phyloP scores from a whole-genome alignment of 2,797 vertebrate species.

The Enteromius fasciolatus region DNA sequence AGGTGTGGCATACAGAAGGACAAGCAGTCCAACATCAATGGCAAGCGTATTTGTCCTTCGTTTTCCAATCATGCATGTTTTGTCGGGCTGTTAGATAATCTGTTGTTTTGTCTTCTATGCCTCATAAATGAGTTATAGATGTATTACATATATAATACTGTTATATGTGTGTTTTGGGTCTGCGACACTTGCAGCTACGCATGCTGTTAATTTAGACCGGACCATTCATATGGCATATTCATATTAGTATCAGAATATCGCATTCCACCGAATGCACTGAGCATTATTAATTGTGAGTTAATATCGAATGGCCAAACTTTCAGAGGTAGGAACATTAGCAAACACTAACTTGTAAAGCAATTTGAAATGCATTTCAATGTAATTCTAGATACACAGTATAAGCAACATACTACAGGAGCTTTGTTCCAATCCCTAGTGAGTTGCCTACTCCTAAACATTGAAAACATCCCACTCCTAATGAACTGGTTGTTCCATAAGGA shows the following conservation, averaged over 20 bases:
- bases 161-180: constrained; percentile 52
- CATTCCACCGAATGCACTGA: constrained; percentile 19
- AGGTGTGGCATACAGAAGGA: constrained; percentile 51
- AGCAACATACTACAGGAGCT: background rate
- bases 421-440: constrained; percentile 19
- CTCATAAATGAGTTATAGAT: constrained; percentile 27
- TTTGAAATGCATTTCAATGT: constrained; percentile 22
- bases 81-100: constrained; percentile 43
- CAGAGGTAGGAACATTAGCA: constrained; percentile 13
- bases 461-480: background rate
- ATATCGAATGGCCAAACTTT: background rate
- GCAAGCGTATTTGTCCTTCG: constrained; percentile 84
- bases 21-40: constrained; percentile 88
- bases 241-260: constrained; percentile 65
- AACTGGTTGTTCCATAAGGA: background rate
- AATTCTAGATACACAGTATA: background rate
- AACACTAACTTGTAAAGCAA: constrained; percentile 8
- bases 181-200: constrained; percentile 57
- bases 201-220: constrained; percentile 71
- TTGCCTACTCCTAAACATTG: background rate
- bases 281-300: constrained; percentile 29
- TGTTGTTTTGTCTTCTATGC: constrained; percentile 27
- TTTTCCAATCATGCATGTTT: constrained; percentile 81
- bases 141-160: constrained; percentile 27
- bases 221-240: constrained; percentile 59